Evolutionary conservation across 2,888 invertebrate species (phyloP), one percentile per base, ranked within the genome.

Genomic region (Tipula confusa): DNA sequence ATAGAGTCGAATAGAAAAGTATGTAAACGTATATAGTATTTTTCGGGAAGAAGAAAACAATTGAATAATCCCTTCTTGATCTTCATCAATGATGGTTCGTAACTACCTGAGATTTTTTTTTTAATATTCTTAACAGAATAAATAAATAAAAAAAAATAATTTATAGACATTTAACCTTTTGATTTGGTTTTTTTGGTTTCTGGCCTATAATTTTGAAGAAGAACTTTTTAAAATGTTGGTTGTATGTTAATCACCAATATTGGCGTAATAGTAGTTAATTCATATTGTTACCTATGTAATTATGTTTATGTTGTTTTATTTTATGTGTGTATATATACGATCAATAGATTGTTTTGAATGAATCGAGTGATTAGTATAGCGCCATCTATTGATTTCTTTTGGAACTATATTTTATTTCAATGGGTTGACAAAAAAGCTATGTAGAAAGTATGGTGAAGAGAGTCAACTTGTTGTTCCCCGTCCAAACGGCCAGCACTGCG

Each of bases 61-160:
- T 64, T 64, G 64, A 64, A 64, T 64, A 64, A 64, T 64, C 64
- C 64, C 64, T 64, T 64, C 64, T 64, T 64, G 64, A 64, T 64
- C 64, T 64, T 64, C 64, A 64, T 64, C 64, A 64, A 64, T 64
- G 64, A 64, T 64, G 64, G 64, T 11, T 64, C 24, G 64, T 64
- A 64, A 64, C 64, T 64, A 64, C 64, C 64, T 64, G 64, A 64
- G 64, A 24, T 64, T 64, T 64, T 64, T 64, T 64, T 7, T 43
- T 43, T 11, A 0, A 4, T 36, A 24, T 18, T 64, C 64, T 64
- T 64, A 64, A 64, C 24, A 24, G 9, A 64, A 64, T 43, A 43
- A 64, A 64, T 38, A 38, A 38, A 38, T 64, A 64, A 64, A 64
- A 24, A 24, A 64, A 64, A 64, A 64, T 24, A 2, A 24, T 64